phyloP scores from a whole-genome alignment of 1,140 invertebrate species.

The Eubasilissa regina region DNA sequence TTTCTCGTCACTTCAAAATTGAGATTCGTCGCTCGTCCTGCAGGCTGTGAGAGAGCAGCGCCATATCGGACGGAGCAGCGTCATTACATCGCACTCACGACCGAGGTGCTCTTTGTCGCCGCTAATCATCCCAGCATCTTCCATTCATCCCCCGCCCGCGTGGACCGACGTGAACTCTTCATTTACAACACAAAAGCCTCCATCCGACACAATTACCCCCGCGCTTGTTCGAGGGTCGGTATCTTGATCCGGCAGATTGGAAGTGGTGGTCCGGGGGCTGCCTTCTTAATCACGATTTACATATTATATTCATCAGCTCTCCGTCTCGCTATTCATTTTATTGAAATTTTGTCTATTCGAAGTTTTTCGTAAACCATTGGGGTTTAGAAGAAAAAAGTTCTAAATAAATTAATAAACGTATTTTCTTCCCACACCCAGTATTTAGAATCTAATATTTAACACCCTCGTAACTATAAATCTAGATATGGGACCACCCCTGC shows the following conservation, averaged over 20 bases:
- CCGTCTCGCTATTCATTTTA: neutral
- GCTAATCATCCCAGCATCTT: slow-evolving; percentile 24
- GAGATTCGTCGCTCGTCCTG: too few species aligned
- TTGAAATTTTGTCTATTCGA: neutral
- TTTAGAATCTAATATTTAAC: too few species aligned
- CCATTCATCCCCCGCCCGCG: neutral
- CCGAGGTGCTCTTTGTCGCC: neutral
- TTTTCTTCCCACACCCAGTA: too few species aligned
- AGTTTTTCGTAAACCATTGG: too few species aligned
- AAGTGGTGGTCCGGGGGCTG: neutral
- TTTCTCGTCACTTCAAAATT: too few species aligned
- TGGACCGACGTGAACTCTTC: neutral
- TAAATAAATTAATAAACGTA: too few species aligned
- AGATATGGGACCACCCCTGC: too few species aligned
- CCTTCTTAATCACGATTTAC: slow-evolving; percentile 15
- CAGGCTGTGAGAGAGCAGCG: too few species aligned
- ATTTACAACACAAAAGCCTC: slow-evolving; percentile 4
- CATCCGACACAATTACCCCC: slow-evolving; percentile 19
- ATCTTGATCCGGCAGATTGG: slow-evolving; percentile 10
- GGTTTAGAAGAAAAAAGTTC: too few species aligned
- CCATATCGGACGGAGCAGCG: too few species aligned
- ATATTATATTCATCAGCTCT: slow-evolving; percentile 9
- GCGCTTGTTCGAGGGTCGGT: neutral
- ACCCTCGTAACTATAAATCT: too few species aligned
- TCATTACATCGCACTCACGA: neutral